Conservation (phyloP, 2,888 invertebrate species). For the Drosophila nr. perissopoda region DNA sequence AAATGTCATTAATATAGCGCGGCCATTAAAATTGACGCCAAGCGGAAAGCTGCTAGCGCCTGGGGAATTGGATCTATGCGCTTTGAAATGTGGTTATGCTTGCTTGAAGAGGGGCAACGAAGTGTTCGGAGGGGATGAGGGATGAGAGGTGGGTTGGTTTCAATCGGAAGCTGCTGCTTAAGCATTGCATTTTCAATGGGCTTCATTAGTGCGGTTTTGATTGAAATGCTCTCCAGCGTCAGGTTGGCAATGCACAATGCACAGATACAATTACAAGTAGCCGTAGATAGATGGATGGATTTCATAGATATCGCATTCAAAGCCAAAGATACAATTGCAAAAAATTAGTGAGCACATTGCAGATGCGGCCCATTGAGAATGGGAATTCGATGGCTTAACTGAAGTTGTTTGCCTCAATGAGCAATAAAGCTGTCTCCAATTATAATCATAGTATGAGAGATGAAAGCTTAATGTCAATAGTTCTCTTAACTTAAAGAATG, state of each 20-base stretch:
- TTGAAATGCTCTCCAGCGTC: conserved; percentile 62
- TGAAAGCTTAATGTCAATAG: neutral
- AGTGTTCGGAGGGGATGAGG: neutral
- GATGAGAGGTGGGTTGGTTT: neutral
- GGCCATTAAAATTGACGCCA: conserved; percentile 76
- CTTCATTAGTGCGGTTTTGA: conserved; percentile 77
- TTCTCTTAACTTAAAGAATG: neutral
- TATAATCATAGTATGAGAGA: neutral
- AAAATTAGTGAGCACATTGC: conserved; percentile 69
- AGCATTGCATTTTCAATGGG: conserved; percentile 76
- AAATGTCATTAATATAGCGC: conserved; percentile 80
- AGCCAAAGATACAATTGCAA: conserved; percentile 66
- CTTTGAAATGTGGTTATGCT: conserved; percentile 55
- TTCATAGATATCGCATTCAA: conserved; percentile 50
- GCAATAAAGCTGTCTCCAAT: conserved; percentile 38
- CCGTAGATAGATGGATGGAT: conserved; percentile 46
- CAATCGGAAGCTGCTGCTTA: conserved; percentile 65
- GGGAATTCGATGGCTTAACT: conserved; percentile 45
- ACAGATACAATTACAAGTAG: conserved; percentile 66
- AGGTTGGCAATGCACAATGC: conserved; percentile 42
- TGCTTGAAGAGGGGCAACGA: conserved; percentile 15
- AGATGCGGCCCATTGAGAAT: conserved; percentile 39
- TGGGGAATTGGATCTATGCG: conserved; percentile 53
- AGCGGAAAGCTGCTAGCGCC: conserved; percentile 69
- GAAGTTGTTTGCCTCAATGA: conserved; percentile 45